Conservation (phyloP, 2,113 vertebrate genomes). For the Callorhinus ursinus region DNA sequence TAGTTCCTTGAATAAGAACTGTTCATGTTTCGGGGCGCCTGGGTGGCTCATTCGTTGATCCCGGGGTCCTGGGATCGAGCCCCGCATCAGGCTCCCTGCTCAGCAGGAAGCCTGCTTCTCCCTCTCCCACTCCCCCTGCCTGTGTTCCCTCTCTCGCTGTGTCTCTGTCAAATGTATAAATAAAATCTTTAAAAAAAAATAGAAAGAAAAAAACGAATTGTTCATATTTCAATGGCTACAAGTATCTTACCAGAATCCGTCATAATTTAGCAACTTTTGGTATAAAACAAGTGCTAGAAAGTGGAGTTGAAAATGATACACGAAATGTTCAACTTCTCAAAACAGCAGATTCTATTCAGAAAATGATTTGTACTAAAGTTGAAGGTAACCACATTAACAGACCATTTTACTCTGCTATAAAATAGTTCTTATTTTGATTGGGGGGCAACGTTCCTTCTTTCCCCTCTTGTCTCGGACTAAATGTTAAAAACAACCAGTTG, state of each 20-base stretch:
- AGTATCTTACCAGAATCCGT: not conserved
- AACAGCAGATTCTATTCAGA: constrained; percentile 31
- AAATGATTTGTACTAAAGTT: constrained; percentile 22
- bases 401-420: not conserved
- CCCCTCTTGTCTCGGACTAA: not conserved
- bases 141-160: too few relatives aligned
- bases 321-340: not conserved
- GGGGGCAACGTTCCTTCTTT: not conserved
- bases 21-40: not conserved
- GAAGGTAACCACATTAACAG: not conserved
- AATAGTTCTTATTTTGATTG: not conserved
- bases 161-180: too few relatives aligned
- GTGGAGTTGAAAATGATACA: not conserved
- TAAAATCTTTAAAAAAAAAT: too few relatives aligned
- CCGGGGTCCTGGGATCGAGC: too few relatives aligned
- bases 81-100: too few relatives aligned
- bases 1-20: constrained; percentile 9
- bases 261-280: not conserved
- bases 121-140: too few relatives aligned
- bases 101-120: too few relatives aligned
- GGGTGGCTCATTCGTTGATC: too few relatives aligned
- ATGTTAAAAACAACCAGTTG: constrained; percentile 38
- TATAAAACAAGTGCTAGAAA: not conserved
- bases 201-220: not conserved
- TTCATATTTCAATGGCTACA: not conserved